phyloP scores from a whole-genome alignment of 2,888 invertebrate species.

The Xestia sexstrigata region DNA sequence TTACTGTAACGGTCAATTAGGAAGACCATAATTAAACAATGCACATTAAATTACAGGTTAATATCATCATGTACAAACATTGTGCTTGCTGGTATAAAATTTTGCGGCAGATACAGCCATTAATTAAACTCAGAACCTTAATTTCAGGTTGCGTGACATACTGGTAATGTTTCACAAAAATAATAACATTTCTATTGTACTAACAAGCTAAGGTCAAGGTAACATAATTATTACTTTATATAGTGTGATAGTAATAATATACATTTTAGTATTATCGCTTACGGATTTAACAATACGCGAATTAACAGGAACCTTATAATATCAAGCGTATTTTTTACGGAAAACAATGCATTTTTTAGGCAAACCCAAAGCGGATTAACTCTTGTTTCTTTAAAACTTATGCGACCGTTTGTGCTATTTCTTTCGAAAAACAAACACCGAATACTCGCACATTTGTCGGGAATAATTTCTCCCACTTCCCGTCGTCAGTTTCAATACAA shows the following conservation, averaged over 20 bases:
- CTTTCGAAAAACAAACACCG: slow-evolving; percentile 28
- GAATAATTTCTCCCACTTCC: slow-evolving; percentile 56
- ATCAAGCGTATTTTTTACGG: slow-evolving; percentile 24
- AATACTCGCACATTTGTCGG: slow-evolving; percentile 40
- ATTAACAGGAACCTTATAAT: slow-evolving; percentile 3
- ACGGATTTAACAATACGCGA: slow-evolving; percentile 4
- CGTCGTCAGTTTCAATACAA: slow-evolving; percentile 56
- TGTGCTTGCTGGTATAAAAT: slow-evolving; percentile 34
- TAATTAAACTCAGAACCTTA: slow-evolving; percentile 22
- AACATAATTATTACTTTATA: slow-evolving; percentile 28
- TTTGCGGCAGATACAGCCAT: slow-evolving; percentile 23
- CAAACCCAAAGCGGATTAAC: slow-evolving; percentile 1
- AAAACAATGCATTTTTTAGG: slow-evolving; percentile 7
- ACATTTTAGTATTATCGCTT: slow-evolving; percentile 27
- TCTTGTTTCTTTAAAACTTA: slow-evolving; percentile 9
- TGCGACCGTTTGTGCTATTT: slow-evolving; percentile 28
- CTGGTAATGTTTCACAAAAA: slow-evolving; percentile 22
- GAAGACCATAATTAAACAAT: slow-evolving; percentile 23
- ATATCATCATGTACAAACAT: slow-evolving; percentile 38
- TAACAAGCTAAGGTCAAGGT: slow-evolving; percentile 47
- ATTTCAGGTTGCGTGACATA: slow-evolving; percentile 43
- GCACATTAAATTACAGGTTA: slow-evolving; percentile 28
- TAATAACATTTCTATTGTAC: slow-evolving; percentile 5
- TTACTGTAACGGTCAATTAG: slow-evolving; percentile 20
- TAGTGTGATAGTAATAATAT: slow-evolving; percentile 19